Evolutionary conservation across 2,797 vertebrate species (phyloP).

Genomic region (Acridotheres tristis): DNA sequence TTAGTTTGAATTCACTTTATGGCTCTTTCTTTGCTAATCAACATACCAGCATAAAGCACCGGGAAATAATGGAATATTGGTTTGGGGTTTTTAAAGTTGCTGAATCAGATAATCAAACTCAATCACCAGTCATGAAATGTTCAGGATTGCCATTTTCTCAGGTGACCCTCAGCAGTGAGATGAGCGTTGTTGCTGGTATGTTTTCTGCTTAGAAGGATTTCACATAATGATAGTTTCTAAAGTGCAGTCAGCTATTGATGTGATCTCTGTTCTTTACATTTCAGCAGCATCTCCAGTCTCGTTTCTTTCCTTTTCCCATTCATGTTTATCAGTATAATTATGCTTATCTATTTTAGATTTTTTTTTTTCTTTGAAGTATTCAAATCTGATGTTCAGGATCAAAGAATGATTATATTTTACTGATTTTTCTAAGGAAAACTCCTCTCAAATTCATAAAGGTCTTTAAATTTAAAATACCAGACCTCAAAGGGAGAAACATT

Average conservation of each 20-base stretch:
- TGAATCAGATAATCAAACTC: neutral
- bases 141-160: neutral
- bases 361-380: neutral
- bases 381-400: neutral
- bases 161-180: neutral
- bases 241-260: neutral
- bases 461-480: neutral
- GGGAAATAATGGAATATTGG: neutral
- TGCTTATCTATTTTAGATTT: neutral
- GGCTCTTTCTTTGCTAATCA: conserved; percentile 4
- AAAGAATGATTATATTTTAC: neutral
- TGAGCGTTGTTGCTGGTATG: neutral
- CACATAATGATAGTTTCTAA: neutral
- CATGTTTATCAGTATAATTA: neutral
- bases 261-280: neutral
- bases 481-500: neutral
- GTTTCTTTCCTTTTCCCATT: neutral
- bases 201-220: neutral
- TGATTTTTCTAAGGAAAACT: neutral
- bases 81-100: neutral
- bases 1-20: neutral
- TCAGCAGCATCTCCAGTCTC: neutral
- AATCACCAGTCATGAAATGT: neutral
- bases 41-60: neutral
- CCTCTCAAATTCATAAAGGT: neutral